A percentile compares a stretch with the other conserved stretches of the same genome.
phyloP scores from a whole-genome alignment of 1,140 invertebrate species.

The Caenorhabditis tropicalis region DNA sequence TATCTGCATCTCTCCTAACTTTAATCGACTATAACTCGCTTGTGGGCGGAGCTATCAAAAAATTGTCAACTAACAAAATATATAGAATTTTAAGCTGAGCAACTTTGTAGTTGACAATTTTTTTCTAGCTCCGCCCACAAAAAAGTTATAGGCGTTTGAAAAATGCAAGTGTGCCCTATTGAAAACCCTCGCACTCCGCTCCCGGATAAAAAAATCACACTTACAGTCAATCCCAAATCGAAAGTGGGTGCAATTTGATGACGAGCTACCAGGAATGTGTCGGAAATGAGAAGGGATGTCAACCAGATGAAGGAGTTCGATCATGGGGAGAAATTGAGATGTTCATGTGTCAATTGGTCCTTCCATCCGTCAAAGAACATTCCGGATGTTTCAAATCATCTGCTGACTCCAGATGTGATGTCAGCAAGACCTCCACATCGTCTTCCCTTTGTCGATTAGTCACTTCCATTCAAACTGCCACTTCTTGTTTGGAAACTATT shows the following conservation, averaged over 20 bases:
- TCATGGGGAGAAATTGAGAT: conserved; percentile 62
- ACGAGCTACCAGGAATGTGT: conserved; percentile 60
- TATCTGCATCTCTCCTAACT: too few relatives aligned
- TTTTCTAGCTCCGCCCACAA: too few relatives aligned
- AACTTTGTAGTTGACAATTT: too few relatives aligned
- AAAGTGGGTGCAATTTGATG: conserved; percentile 60
- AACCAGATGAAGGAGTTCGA: conserved; percentile 48
- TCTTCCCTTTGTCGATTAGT: conserved; percentile 61
- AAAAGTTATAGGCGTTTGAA: background rate
- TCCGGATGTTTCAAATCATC: conserved; percentile 55
- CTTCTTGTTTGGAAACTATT: conserved; percentile 8
- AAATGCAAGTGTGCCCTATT: background rate
- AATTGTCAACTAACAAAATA: too few relatives aligned
- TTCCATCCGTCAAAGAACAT: conserved; percentile 66
- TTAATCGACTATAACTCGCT: too few relatives aligned
- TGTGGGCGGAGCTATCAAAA: too few relatives aligned
- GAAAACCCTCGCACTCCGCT: conserved; percentile 27
- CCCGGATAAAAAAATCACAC: background rate
- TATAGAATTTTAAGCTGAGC: too few relatives aligned
- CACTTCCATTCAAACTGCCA: conserved; percentile 48
- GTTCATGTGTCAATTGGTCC: conserved; percentile 67
- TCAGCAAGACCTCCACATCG: conserved; percentile 10
- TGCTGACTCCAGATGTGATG: conserved; percentile 51
- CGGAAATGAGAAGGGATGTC: conserved; percentile 55
- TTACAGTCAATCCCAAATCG: conserved; percentile 43